Base-by-base conservation (phyloP, 2,113 vertebrate genomes). In the Phainopepla nitens region DNA sequence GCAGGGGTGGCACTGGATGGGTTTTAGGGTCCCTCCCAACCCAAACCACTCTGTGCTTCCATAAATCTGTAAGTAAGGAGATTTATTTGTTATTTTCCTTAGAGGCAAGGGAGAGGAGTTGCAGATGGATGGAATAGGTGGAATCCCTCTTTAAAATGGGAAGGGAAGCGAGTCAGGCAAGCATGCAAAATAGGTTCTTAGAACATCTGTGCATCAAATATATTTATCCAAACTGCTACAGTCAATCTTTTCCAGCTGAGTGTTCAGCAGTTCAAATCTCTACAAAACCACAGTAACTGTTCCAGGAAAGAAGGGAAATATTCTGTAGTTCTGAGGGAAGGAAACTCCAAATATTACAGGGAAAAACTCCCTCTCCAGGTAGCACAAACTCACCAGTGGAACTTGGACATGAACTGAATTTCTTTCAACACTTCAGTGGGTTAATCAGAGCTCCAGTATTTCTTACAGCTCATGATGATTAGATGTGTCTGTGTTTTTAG, bases 181-280 rank as follows among this genome's bases (percentile, higher is more conserved):
- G 92, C 90, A 51, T 75, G 82, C 47, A 92, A 62, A 94, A 68
- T 9, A 71, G 61, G 25, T 87, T 89, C 93, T 84, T 44, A 58
- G 54, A 96, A 94, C 96, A 96, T 92, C 87, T 86, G 87, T 81
- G 90, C 85, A 86, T 62, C 95, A 92, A 88, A 80, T 72, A 42
- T 25, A 88, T 82, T 83, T 66, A 62, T 81, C 78, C 81, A 90
- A 95, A 64, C 28, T 13, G 49, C 60, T 83, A 13, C 68, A 92
- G 93, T 77, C 85, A 93, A 90, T 93, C 71, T 92, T 94, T 96
- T 93, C 88, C 68, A 88, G 72, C 57, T 83, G 62, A 89, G 31
- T 57, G 80, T 90, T 88, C 88, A 80, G 92, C 85, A 68, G 72
- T 35, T 95, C 83, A 85, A 51, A 81, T n/a, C 62, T 13, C 51